Base-by-base conservation (phyloP, 2,888 invertebrate species). In the Andrena dorsata region DNA sequence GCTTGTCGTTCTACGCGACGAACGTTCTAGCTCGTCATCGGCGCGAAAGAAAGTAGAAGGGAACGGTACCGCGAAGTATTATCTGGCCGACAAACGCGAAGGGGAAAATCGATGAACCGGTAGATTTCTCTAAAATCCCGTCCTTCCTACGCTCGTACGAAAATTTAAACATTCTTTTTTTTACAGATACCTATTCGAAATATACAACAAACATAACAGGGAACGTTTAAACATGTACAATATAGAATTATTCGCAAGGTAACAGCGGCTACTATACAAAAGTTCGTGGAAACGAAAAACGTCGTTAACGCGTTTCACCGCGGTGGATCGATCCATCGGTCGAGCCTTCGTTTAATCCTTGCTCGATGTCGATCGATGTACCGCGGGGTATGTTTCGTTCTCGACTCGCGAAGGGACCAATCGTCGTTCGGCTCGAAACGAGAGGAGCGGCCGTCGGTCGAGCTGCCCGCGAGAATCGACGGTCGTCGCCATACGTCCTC, bases 161-260 rank as follows among this genome's bases (percentile, higher is more conserved):
- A 82, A 71, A 70, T 71, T 78, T 65, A 69, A 79, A 79, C 73
- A 70, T 32, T 53, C 16, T 56, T 68, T 74, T 61, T 20, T 69
- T 75, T 79, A 74, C 78, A 84, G 70, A 78, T 56, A 56, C 73
- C 73, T 82, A 80, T 77, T 51, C 78, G 71, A 85, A 86, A 80
- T 84, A 85, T 83, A 85, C 74, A 85, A 86, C 86, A 86, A 86
- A 86, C 85, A 80, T 86, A 86, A 86, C 86, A 86, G 82, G 70
- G 71, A 82, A 85, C 73, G 73, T 80, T 83, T 82, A 85, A 86
- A 86, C 83, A 80, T 83, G 70, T 80, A 81, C 76, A 83, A 85
- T 83, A 85, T 83, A 85, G 78, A 83, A 76, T 85, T 56, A 86
- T 80, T 77, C 72, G 83, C 76, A 68, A 79, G 80, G 56, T 86